These are phyloP conservation scores for Megalops cyprinoides DNA, from an alignment of 2,797 vertebrate species.

Conservation along the genomic window DNA sequence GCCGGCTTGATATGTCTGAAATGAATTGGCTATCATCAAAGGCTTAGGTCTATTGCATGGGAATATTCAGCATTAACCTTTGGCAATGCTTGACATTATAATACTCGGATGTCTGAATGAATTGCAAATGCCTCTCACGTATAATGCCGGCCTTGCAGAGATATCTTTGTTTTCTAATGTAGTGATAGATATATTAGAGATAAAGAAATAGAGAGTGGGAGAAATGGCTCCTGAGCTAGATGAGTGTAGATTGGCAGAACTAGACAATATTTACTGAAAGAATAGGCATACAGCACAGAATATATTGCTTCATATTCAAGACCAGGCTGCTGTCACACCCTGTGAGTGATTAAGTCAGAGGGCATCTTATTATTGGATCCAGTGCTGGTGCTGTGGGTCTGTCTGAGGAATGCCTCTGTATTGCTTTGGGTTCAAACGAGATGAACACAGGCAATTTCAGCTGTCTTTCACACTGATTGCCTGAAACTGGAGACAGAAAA, in stretches of 20 bases:
- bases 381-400: conserved; percentile 29
- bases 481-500: background rate
- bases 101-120: conserved; percentile 43
- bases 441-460: conserved; percentile 50
- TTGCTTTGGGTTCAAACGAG: conserved; percentile 49
- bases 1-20: conserved; percentile 33
- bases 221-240: conserved; percentile 45
- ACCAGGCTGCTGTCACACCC: conserved; percentile 48
- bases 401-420: conserved; percentile 44
- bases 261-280: conserved; percentile 44
- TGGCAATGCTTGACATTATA: conserved; percentile 50
- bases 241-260: conserved; percentile 58
- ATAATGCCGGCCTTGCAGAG: conserved; percentile 35
- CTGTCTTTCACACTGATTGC: conserved; percentile 53
- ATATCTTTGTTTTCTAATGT: conserved; percentile 41
- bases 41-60: conserved; percentile 41
- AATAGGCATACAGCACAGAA: conserved; percentile 35
- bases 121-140: conserved; percentile 47
- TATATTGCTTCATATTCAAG: conserved; percentile 55
- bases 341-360: conserved; percentile 66
- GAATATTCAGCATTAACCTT: conserved; percentile 61
- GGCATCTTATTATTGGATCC: conserved; percentile 61
- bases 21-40: conserved; percentile 39
- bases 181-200: conserved; percentile 4
- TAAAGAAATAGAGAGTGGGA: background rate